Evolutionary conservation across 2,888 invertebrate species (phyloP), one percentile per base, ranked within the genome.

Genomic region (Eupithecia dodoneata): DNA sequence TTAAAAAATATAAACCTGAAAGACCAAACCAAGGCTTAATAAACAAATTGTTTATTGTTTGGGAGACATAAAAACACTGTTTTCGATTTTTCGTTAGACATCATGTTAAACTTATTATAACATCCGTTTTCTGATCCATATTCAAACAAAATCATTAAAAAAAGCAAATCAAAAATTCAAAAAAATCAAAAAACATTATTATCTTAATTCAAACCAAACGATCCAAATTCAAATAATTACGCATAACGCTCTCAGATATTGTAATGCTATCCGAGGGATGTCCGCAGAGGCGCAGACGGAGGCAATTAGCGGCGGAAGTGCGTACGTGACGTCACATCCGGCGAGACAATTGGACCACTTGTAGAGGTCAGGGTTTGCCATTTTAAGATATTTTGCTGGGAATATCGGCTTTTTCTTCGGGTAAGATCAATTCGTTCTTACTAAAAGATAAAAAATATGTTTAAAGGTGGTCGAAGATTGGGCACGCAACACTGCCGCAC

Each of bases 291-390:
- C 84, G 83, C 78, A 90, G 90, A 89, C 90, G 87, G 85, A 78
- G 79, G 85, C 88, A 92, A 92, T 92, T 92, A 90, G 89, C 86
- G 87, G 78, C 81, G 93, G 93, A 93, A 92, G 91, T 88, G 89
- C 87, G 87, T 86, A 73, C 76, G 85, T 91, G 92, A 92, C 90
- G 92, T 93, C 93, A 93, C 89, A 84, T 93, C 93, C 93, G 90
- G 79, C 81, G 83, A 81, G 85, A 84, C 90, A 92, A 88, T 86
- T 87, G 88, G 84, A 81, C 85, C 86, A 85, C 84, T 87, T 85
- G 85, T 81, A 71, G 89, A 92, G 93, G 92, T 92, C 93, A 92
- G 90, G 92, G 91, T 89, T 85, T 80, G 84, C 81, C 72, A 63
- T 70, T 70, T 42, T 49, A 47, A 47, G n/a, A 44, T 69, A 44